Evolutionary conservation across 2,113 vertebrate genomes (phyloP), one percentile per base, ranked within the genome.

Genomic region (Hymenochirus boettgeri): DNA sequence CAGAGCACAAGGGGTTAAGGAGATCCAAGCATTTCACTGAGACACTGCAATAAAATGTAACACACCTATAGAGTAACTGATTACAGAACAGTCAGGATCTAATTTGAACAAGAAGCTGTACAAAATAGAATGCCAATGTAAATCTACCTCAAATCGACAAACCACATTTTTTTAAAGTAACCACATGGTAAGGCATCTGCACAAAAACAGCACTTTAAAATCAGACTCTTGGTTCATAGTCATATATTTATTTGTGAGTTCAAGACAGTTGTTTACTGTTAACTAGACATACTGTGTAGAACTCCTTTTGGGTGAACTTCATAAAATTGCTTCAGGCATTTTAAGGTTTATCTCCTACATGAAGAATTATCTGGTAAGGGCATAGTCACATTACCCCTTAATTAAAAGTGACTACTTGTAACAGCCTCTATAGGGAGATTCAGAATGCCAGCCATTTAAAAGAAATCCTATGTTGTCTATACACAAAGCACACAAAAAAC

Each of bases 351-450:
- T 60, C 35, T 31, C 35, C 31, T 39, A 60, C 59, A 52, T 42
- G 47, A 53, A 60, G 56, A 42, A 24, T 60, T 60, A 60, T 69
- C 47, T 60, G 33, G 56, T 60, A 52, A 69, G 65, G 65, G 56
- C 65, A 42, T 15, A 59, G 35, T 47, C 65, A 69, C 65, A 69
- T 69, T 69, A 69, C 65, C 46, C 47, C 56, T 69, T 69, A 69
- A 69, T 69, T 69, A 69, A 69, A 69, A 60, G 23, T 53, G 65
- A 69, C 65, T 69, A 52, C 65, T 69, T 69, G 65, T 69, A 69
- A 53, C 65, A 69, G 59, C 65, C 46, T 69, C 65, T 59, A 29
- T 52, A 50, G 65, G 65, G 65, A 69, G 60, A 69, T 52, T 53
- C 65, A 24, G 65, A 69, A 69, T 57, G 53, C 24, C 57, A 69